Evolutionary conservation across 2,888 invertebrate species (phyloP).

Genomic region (Anaspis maculata): DNA sequence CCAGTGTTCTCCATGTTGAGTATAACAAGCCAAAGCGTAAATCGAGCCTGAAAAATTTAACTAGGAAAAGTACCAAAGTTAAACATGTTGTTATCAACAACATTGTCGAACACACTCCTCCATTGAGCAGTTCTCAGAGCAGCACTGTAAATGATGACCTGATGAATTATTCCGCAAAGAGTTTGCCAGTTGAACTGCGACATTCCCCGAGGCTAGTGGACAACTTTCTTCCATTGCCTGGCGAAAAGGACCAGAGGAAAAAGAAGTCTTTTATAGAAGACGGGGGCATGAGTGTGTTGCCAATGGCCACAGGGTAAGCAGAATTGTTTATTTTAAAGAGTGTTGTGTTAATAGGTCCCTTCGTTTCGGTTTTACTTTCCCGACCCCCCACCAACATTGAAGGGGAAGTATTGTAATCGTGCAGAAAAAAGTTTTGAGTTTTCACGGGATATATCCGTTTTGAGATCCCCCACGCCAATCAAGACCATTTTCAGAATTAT

Average conservation of each 20-base stretch:
- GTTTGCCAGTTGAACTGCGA: conserved; percentile 22
- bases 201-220: conserved; percentile 34
- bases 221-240: conserved; percentile 35
- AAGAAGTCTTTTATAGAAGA: conserved; percentile 53
- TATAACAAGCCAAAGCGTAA: conserved; percentile 24
- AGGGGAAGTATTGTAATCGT: too few species aligned
- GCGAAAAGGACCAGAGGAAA: conserved; percentile 43
- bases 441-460: too few species aligned
- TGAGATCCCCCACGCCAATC: too few species aligned
- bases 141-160: conserved; percentile 24
- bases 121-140: conserved; percentile 27
- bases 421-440: too few species aligned
- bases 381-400: too few species aligned
- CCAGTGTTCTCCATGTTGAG: conserved; percentile 35
- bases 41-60: conserved; percentile 17
- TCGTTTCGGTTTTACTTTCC: too few species aligned
- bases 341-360: too few species aligned
- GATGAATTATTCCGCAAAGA: conserved; percentile 23
- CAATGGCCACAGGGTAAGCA: conserved; percentile 48
- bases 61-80: conserved; percentile 11
- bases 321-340: too few species aligned
- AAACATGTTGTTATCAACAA: conserved; percentile 35
- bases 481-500: too few species aligned
- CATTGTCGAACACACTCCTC: conserved; percentile 37
- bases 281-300: conserved; percentile 50